These are phyloP conservation scores for Labia minor DNA, from an alignment of 2,888 invertebrate genomes.

Conservation along the genomic window DNA sequence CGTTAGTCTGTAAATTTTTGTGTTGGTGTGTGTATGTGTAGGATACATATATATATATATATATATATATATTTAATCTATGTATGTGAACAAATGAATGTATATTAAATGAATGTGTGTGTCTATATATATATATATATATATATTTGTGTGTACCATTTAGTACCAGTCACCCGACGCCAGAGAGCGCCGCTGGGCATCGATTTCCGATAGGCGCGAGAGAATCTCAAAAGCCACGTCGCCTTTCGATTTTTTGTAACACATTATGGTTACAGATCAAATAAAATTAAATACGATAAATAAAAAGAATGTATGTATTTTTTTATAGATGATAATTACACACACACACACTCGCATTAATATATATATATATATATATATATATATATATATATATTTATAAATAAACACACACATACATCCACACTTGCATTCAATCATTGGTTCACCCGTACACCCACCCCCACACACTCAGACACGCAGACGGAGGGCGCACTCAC, in stretches of 20 bases:
- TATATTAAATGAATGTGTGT: too few relatives aligned
- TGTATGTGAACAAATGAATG: too few relatives aligned
- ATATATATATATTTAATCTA: too few relatives aligned
- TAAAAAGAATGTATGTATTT: too few relatives aligned
- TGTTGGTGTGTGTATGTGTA: neutral
- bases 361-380: neutral
- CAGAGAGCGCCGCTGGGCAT: neutral
- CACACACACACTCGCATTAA: neutral
- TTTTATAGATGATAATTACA: too few relatives aligned
- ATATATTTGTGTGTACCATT: conserved; percentile 1
- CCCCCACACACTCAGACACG: neutral
- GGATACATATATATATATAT: too few relatives aligned
- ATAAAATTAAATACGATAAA: too few relatives aligned
- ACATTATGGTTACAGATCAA: too few relatives aligned
- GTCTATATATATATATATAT: too few relatives aligned
- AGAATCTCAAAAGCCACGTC: neutral
- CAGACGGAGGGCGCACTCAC: neutral
- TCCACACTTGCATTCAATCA: neutral
- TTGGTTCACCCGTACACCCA: neutral
- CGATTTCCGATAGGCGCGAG: conserved; percentile 13
- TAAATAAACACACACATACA: neutral
- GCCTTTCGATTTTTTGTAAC: neutral
- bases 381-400: too few relatives aligned
- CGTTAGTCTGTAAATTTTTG: neutral
- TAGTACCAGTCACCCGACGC: neutral